Base-by-base conservation (phyloP, 2,888 invertebrate species). In the Penaeus monodon region DNA sequence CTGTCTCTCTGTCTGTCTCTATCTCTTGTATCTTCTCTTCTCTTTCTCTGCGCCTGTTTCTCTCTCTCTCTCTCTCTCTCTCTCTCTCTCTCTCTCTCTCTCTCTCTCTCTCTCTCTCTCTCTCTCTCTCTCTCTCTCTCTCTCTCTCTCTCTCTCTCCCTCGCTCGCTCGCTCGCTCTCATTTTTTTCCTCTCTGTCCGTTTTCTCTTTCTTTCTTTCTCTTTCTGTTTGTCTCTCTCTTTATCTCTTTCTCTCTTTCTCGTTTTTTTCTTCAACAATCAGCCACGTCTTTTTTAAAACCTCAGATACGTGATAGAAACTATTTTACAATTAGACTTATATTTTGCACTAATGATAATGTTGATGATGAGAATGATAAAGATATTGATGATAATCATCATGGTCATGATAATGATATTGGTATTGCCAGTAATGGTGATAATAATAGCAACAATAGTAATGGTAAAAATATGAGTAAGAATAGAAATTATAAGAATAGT, bases 21-120 rank as follows among this genome's bases (percentile, higher is more conserved):
- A 1, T 27, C 63, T 57, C 64, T 57, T 29, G 24, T 63, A 27
- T 44, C 44, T 64, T 65, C 22, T 65, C 64, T 65, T 38, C 65
- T 65, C 64, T 65, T 65, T 38, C 65, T 80, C 38, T 65, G 65
- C 38, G 65, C 65, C 65, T 65, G 65, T 38, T 33, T 38, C 80
- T 38, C 80, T 65, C 65, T 65, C 38, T 80, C 80, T 65, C 65
- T 65, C 65, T 65, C 64, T 38, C 65, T 65, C 80, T 65, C 64
- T 65, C 65, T 65, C 33, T 80, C 65, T 65, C 80, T 65, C 80
- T 65, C 65, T 65, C 65, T 33, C 79, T 64, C 33, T 64, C 64
- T 22, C 17, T 64, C 63, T 33, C 63, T 33, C 29, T 33, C 64
- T 17, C 22, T 14, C n/a, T 57, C 27, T 38, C 24, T 78, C 33